These are phyloP conservation scores for Cepphus grylle DNA, from an alignment of 2,113 vertebrate genomes.

Conservation along the genomic window DNA sequence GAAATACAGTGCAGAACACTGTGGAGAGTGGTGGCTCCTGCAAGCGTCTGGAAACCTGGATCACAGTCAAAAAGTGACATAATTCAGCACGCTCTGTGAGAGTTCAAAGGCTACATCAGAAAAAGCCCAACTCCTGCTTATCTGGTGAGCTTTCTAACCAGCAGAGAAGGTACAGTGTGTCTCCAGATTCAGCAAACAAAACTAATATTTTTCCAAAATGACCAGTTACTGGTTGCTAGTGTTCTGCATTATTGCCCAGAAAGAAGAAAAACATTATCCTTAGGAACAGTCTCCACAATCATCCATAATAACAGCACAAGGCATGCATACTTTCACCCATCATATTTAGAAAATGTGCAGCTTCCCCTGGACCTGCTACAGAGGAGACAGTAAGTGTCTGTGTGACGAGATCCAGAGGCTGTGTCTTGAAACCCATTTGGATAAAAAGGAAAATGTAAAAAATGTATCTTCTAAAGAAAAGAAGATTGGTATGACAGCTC, in stretches of 20 bases:
- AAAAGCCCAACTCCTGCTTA: not conserved
- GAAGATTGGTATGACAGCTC: slow-evolving; percentile 13
- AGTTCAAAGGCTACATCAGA: slow-evolving; percentile 11
- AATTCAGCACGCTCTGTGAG: not conserved
- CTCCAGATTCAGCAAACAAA: not conserved
- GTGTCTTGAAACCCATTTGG: not conserved
- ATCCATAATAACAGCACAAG: slow-evolving; percentile 13
- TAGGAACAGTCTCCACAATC: slow-evolving; percentile 55
- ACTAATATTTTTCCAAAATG: not conserved
- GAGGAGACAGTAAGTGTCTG: slow-evolving; percentile 16
- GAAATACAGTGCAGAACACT: not conserved
- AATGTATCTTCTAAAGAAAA: slow-evolving; percentile 30
- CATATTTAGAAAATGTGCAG: slow-evolving; percentile 18
- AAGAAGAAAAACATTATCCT: not conserved
- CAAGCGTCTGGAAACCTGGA: slow-evolving; percentile 9
- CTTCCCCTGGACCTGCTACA: slow-evolving; percentile 1
- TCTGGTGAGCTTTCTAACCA: slow-evolving; percentile 26
- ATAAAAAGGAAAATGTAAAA: slow-evolving; percentile 59
- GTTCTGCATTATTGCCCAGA: not conserved
- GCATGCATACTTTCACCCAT: not conserved
- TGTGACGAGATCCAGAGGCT: slow-evolving; percentile 41
- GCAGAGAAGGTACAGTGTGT: slow-evolving; percentile 11
- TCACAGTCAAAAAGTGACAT: not conserved
- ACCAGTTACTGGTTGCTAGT: not conserved
- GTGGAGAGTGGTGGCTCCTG: not conserved